Conservation (phyloP, 2,113 vertebrate genomes). For the Beaufortia kweichowensis region DNA sequence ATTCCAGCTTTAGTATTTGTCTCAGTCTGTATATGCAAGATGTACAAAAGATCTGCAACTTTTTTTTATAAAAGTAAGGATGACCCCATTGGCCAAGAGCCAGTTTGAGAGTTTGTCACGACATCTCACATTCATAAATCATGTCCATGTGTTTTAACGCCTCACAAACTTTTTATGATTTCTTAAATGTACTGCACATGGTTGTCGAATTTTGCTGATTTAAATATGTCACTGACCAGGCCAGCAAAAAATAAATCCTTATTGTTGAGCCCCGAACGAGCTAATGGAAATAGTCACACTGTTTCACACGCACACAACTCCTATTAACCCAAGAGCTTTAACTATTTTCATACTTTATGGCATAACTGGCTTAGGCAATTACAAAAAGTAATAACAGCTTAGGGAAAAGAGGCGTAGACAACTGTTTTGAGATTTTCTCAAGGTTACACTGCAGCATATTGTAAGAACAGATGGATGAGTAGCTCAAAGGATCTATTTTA, state of each 20-base stretch:
- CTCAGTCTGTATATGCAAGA: constrained; percentile 4
- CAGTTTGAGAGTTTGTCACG: too few relatives aligned
- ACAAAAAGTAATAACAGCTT: constrained; percentile 35
- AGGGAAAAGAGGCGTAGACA: constrained; percentile 17
- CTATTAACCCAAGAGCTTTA: constrained; percentile 6
- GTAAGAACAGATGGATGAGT: constrained; percentile 35
- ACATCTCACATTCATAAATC: too few relatives aligned
- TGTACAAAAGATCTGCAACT: constrained; percentile 6
- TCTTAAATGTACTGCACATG: too few relatives aligned
- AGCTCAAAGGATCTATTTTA: constrained; percentile 28
- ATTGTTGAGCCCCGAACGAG: background rate
- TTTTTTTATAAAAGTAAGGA: constrained; percentile 10
- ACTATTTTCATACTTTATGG: constrained; percentile 19
- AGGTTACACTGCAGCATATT: constrained; percentile 39
- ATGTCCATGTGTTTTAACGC: too few relatives aligned
- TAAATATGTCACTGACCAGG: too few relatives aligned
- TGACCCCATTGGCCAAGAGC: too few relatives aligned
- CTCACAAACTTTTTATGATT: too few relatives aligned
- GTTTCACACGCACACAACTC: background rate
- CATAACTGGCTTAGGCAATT: constrained; percentile 31
- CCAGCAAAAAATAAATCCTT: too few relatives aligned
- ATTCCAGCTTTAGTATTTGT: constrained; percentile 24
- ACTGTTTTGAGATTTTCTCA: constrained; percentile 28
- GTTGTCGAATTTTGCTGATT: too few relatives aligned
- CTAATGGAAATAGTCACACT: background rate